phyloP scores from a whole-genome alignment of 1,140 invertebrate species.

The Diploscapter pachys region DNA sequence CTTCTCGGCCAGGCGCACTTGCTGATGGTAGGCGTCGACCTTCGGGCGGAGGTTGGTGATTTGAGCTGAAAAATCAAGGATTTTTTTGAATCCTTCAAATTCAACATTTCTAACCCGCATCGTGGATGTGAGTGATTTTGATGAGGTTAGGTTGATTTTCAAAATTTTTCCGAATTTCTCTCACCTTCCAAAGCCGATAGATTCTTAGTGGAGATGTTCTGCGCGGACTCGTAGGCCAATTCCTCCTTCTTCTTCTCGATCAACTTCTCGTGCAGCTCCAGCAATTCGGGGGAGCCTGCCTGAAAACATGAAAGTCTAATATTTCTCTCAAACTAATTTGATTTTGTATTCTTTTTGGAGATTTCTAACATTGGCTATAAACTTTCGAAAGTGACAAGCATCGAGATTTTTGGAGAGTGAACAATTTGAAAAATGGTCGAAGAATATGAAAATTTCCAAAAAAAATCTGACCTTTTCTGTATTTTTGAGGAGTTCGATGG shows the following conservation, averaged over 20 bases:
- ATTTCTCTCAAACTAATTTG: too few relatives aligned
- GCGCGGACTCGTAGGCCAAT: too few relatives aligned
- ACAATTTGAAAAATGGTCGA: too few relatives aligned
- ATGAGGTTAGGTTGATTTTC: neutral
- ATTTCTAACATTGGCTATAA: too few relatives aligned
- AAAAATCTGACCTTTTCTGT: conserved; percentile 71
- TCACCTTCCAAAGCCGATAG: conserved; percentile 45
- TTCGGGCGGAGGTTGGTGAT: conserved; percentile 57
- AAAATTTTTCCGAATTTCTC: conserved; percentile 2
- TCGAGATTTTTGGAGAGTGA: too few relatives aligned
- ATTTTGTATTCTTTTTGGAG: too few relatives aligned
- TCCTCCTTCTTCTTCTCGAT: conserved; percentile 44
- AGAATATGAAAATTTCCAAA: too few relatives aligned
- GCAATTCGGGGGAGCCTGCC: conserved; percentile 66
- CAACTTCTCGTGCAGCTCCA: conserved; percentile 60
- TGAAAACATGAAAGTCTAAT: conserved; percentile 2
- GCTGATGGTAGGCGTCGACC: conserved; percentile 58
- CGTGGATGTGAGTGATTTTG: neutral
- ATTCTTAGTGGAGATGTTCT: too few relatives aligned
- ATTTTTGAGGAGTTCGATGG: conserved; percentile 74
- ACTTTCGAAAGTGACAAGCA: too few relatives aligned
- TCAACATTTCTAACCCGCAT: conserved; percentile 4
- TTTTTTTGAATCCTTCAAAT: neutral
- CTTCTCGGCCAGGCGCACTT: neutral
- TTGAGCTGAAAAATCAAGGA: neutral